Evolutionary conservation across 2,888 invertebrate genomes (phyloP).

Genomic region (Mimachlamys varia): DNA sequence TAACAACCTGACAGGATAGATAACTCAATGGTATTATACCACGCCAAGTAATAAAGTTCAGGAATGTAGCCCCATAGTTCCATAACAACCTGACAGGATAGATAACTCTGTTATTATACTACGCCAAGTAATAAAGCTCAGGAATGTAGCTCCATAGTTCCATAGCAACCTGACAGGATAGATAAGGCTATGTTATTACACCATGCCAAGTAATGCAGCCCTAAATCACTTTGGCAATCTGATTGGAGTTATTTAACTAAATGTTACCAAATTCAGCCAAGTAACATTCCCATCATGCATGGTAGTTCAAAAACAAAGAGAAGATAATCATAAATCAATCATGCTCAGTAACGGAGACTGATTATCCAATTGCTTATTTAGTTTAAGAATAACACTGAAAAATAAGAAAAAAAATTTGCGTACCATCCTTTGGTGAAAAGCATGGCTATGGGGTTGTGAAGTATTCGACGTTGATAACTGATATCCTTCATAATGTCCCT

Average conservation of each 20-base stretch:
- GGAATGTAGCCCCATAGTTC: too few relatives aligned
- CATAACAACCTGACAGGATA: not conserved
- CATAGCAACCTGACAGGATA: not conserved
- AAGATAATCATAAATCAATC: too few relatives aligned
- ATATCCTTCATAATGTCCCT: slow-evolving; percentile 81
- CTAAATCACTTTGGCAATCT: slow-evolving; percentile 44
- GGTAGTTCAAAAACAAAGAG: too few relatives aligned
- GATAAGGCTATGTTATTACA: not conserved
- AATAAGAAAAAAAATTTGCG: slow-evolving; percentile 41
- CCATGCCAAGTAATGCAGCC: slow-evolving; percentile 76
- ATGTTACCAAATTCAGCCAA: too few relatives aligned
- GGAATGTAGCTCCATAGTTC: too few relatives aligned
- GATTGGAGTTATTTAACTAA: not conserved
- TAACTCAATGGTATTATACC: too few relatives aligned
- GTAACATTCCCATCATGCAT: too few relatives aligned
- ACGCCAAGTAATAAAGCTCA: too few relatives aligned
- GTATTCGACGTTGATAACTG: slow-evolving; percentile 79
- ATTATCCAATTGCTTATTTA: too few relatives aligned
- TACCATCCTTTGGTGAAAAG: slow-evolving; percentile 80
- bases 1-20: slow-evolving; percentile 69
- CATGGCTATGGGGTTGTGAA: slow-evolving; percentile 78
- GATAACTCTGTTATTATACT: not conserved
- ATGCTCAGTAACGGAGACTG: too few relatives aligned
- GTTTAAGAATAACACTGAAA: too few relatives aligned
- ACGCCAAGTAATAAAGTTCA: not conserved